These are phyloP conservation scores for Marasmarcha lunaedactyla DNA, from an alignment of 2,888 invertebrate species.

Conservation along the genomic window DNA sequence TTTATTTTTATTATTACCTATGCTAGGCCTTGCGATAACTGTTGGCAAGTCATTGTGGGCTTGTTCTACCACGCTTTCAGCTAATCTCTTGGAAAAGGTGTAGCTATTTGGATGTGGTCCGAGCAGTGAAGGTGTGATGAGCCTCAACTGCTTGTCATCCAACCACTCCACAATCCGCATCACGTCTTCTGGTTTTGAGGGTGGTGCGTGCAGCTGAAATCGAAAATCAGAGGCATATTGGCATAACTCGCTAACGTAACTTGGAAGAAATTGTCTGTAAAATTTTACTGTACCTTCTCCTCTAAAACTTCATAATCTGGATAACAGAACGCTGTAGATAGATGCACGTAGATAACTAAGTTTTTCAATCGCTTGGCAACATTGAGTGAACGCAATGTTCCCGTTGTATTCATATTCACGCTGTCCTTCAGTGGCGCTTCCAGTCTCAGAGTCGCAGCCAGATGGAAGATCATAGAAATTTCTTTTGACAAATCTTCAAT, in stretches of 20 bases:
- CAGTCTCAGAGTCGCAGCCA: constrained; percentile 90
- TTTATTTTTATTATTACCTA: constrained; percentile 73
- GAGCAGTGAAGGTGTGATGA: constrained; percentile 76
- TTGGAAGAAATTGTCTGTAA: too few relatives aligned
- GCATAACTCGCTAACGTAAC: too few relatives aligned
- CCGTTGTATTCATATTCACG: constrained; percentile 90
- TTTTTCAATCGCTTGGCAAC: constrained; percentile 82
- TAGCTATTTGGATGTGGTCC: constrained; percentile 92
- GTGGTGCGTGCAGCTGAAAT: constrained; percentile 75
- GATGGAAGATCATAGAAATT: constrained; percentile 88
- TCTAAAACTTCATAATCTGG: constrained; percentile 76
- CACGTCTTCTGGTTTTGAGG: constrained; percentile 77
- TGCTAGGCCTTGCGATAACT: constrained; percentile 90
- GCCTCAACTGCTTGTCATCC: constrained; percentile 73
- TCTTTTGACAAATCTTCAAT: constrained; percentile 73
- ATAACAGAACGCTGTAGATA: constrained; percentile 97
- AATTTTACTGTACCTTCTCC: constrained; percentile 34
- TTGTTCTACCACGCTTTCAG: constrained; percentile 84
- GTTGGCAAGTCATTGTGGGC: constrained; percentile 82
- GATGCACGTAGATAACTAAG: constrained; percentile 82
- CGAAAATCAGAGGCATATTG: too few relatives aligned
- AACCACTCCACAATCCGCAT: constrained; percentile 80
- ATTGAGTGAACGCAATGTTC: constrained; percentile 82
- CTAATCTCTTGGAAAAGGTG: constrained; percentile 92
- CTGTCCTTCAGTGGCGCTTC: constrained; percentile 91